Evolutionary conservation across 2,797 vertebrate species (phyloP).

Genomic region (Gorsachius magnificus): DNA sequence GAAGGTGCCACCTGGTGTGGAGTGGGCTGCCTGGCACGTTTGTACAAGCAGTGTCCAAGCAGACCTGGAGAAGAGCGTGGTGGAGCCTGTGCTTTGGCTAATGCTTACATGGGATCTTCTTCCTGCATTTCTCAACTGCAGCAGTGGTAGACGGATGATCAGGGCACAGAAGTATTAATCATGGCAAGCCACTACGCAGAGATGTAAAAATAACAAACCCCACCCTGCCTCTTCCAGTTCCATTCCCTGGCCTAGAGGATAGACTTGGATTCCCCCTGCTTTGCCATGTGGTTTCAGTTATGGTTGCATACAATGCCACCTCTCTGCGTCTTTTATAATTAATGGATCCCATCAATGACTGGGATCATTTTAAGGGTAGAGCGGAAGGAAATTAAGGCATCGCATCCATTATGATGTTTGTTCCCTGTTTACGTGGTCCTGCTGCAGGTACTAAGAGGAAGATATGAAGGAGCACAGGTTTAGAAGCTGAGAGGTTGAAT

Average conservation of each 20-base stretch:
- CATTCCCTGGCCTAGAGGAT: not conserved
- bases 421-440: not conserved
- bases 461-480: not conserved
- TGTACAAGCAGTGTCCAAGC: not conserved
- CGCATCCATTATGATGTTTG: not conserved
- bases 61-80: not conserved
- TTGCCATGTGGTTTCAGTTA: constrained; percentile 9
- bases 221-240: not conserved
- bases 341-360: not conserved
- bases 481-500: not conserved
- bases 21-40: not conserved
- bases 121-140: not conserved
- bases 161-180: not conserved
- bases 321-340: not conserved
- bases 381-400: not conserved
- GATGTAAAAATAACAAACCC: not conserved
- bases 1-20: not conserved
- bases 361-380: not conserved
- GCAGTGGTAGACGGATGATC: not conserved
- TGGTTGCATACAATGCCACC: not conserved
- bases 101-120: not conserved
- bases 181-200: not conserved
- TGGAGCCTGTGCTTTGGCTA: not conserved
- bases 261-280: not conserved
- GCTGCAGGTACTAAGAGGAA: not conserved